phyloP scores from a whole-genome alignment of 2,888 invertebrate species.

The Rhyacophila evoluta region DNA sequence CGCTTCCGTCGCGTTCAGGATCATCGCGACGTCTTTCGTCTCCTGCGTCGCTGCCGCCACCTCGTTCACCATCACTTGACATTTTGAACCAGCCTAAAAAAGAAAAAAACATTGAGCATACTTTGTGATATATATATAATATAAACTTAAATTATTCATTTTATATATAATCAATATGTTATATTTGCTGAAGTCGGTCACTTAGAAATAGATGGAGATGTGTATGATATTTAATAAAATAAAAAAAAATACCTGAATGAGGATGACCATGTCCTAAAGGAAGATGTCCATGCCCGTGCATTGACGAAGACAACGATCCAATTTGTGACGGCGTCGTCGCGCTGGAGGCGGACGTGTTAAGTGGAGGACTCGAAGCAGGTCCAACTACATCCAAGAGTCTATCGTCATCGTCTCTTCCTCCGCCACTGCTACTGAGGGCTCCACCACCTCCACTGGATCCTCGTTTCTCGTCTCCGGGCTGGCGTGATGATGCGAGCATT shows the following conservation, averaged over 20 bases:
- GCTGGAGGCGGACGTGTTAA: not conserved
- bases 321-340: conserved; percentile 64
- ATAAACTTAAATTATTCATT: conserved; percentile 26
- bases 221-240: no score
- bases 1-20: conserved; percentile 76
- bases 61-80: conserved; percentile 67
- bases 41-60: conserved; percentile 63
- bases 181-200: no score
- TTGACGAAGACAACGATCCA: conserved; percentile 54
- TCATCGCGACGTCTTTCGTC: conserved; percentile 74
- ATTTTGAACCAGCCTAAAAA: conserved; percentile 75
- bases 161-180: no score
- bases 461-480: conserved; percentile 59
- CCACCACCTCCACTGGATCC: conserved; percentile 61
- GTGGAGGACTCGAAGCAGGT: conserved; percentile 84
- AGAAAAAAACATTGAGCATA: conserved; percentile 16
- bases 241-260: conserved; percentile 59
- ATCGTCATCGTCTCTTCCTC: conserved; percentile 76
- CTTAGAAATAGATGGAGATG: not conserved
- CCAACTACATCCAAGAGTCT: conserved; percentile 89
- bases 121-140: conserved; percentile 55
- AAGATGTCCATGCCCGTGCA: conserved; percentile 59
- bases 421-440: conserved; percentile 59
- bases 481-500: conserved; percentile 65
- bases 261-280: conserved; percentile 65